Base-by-base conservation (phyloP, 2,888 invertebrate genomes). In the Leptothorax acervorum region DNA sequence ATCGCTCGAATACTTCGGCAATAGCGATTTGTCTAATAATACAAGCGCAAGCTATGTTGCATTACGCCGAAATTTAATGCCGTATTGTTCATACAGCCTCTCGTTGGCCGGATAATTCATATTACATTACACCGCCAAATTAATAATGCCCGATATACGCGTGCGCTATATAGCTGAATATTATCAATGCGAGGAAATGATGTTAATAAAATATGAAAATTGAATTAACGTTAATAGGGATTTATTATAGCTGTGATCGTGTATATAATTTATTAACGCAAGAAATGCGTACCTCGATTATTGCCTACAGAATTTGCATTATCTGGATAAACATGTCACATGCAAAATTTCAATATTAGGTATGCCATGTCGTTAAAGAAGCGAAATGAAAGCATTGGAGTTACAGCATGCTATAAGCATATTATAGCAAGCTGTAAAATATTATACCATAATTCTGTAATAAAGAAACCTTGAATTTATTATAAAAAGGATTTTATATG, bases 181-280 rank as follows among this genome's bases (percentile, higher is more conserved):
- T 81, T 81, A 81, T 73, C 74, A 81, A 81, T 81, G 79, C 79
- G 48, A 73, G 79, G 74, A 81, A 81, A 81, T 73, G 28, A 81
- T 60, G 74, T 81, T 81, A 73, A 81, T 81, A 81, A 81, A 81
- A 81, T 81, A 81, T 81, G 79, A 81, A 81, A 81, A 81, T 81
- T 81, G 60, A 73, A 73, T 81, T 81, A 81, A 81, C 79, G 60
- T 62, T 81, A 81, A 81, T 81, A 73, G 79, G 79, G 60, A 81
- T 81, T 81, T 81, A 81, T 81, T 81, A 81, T 81, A 81, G 57
- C 48, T 73, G 48, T 48, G 60, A 62, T 73, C 45, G 28, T 68
- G 60, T 71, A 71, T 60, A 23, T 78, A 78, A 45, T 18, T 42
- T 68, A 57, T 71, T 70, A 79, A 73, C 48, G 79, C 74, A 81